Evolutionary conservation across 2,888 invertebrate species (phyloP), one percentile per base, ranked within the genome.

Genomic region (Arrhopalites spinosus): DNA sequence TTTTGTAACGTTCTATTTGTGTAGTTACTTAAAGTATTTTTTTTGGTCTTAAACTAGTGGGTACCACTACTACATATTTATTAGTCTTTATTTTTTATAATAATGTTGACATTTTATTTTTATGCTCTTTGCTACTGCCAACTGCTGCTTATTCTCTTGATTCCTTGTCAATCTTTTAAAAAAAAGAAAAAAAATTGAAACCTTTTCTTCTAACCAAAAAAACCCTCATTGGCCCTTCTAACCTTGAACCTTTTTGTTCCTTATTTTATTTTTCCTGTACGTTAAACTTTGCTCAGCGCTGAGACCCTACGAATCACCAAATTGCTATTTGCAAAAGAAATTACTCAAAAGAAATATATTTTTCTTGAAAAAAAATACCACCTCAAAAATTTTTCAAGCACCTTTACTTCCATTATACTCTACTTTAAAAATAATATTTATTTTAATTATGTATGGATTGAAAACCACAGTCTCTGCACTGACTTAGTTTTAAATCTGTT

Each of bases 261-360:
- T 25, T 25, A 5, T 3, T 61, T 25, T 25, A 5, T 29, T 29
- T 63, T n/a, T 36, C 53, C 59, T 29, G 29, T 45, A 59, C 72
- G 36, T 72, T 61, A n/a, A n/a, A 72, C 72, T 72, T 71, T 72
- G 72, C 72, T 72, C 72, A 72, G 72, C 72, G 72, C 72, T 72
- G 63, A 63, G 61, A 63, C 72, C 47, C 70, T 36, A 69, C 56
- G 36, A 70, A 36, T 36, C 59, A 70, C 64, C 30, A 17, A 30
- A 64, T 36, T 61, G 20, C 13, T 23, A 61, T 25, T 61, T 61
- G 15, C 61, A 23, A 61, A 23, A 11, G n/a, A 56, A 7, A 56
- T n/a, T n/a, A n/a, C n/a, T n/a, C n/a, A n/a, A n/a, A n/a, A n/a
- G n/a, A n/a, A n/a, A n/a, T n/a, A n/a, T n/a, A n/a, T n/a, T n/a